Evolutionary conservation across 2,888 invertebrate species (phyloP), one percentile per base, ranked within the genome.

Genomic region (Pandemis cinnamomeana): DNA sequence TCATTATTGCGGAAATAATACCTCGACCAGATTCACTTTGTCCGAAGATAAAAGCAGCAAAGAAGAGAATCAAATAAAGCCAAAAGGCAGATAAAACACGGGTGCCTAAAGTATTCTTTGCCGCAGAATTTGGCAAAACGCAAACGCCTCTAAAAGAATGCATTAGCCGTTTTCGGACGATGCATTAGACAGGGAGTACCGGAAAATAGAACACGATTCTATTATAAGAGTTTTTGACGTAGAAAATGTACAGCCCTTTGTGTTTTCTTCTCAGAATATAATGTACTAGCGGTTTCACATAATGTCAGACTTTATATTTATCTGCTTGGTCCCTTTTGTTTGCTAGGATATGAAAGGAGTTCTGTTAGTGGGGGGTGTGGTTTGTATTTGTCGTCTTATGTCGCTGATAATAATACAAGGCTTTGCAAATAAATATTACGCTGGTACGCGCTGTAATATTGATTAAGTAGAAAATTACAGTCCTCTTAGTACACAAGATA

Each of bases 171-270:
- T 71, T 71, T 74, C 55, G 74, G 64, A 67, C 61, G 67, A 55
- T 74, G 74, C 74, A 74, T 74, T 74, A 74, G 74, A 80, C 79
- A 76, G 78, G 75, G 79, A 79, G 80, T 81, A 81, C 76, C 80
- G 79, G 81, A 79, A 81, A 86, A 89, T 86, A 82, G 84, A 86
- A 88, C 89, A 84, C 87, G 88, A 90, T 90, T 89, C 86, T 89
- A 88, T 87, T 86, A 87, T 85, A 89, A 86, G 88, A 88, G 88
- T 89, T 91, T 88, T 90, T 91, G 87, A 84, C 82, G 80, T 77
- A 80, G 84, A 85, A 85, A 89, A 89, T 89, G 86, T 89, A 86
- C 86, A 84, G 82, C 82, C 82, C 84, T 87, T 85, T 87, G 86
- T 86, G 81, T 83, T 36, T 36, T 86, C 41, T 82, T 83, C 83